Conservation (phyloP, 2,888 invertebrate species). For the Allygus modestus region DNA sequence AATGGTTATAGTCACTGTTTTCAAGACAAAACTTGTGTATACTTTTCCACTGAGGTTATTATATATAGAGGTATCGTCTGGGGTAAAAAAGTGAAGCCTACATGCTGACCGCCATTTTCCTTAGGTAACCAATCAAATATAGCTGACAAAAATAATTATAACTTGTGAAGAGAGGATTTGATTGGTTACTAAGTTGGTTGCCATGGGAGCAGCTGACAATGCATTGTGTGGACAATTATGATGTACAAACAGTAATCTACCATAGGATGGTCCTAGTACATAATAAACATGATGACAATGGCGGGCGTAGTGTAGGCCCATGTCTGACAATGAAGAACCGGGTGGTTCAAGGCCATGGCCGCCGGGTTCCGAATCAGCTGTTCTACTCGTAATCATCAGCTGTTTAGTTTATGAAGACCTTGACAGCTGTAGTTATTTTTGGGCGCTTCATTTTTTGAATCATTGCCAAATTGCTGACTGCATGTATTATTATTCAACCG, state of each 20-base stretch:
- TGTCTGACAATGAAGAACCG: conserved; percentile 28
- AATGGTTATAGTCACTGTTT: no score
- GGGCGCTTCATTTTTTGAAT: conserved; percentile 3
- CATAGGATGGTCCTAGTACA: conserved; percentile 2
- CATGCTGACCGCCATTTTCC: no score
- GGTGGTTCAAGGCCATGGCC: conserved; percentile 33
- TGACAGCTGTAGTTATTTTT: conserved; percentile 12
- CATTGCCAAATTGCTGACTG: not conserved
- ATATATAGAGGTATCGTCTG: no score
- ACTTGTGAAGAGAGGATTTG: no score
- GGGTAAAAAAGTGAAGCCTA: no score
- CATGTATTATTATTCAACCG: not conserved
- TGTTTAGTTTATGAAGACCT: conserved; percentile 41
- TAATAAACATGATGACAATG: conserved; percentile 1
- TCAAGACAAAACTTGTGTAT: no score
- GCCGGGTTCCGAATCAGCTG: conserved; percentile 24
- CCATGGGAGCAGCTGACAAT: no score
- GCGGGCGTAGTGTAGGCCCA: conserved; percentile 13
- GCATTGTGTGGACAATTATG: not conserved
- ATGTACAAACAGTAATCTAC: not conserved
- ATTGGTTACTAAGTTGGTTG: no score
- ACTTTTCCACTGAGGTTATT: no score
- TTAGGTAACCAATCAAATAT: no score
- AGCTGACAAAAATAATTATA: no score
- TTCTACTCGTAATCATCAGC: conserved; percentile 36